Evolutionary conservation across 1,140 invertebrate species (phyloP).

Genomic region (Hormaphis cornu): DNA sequence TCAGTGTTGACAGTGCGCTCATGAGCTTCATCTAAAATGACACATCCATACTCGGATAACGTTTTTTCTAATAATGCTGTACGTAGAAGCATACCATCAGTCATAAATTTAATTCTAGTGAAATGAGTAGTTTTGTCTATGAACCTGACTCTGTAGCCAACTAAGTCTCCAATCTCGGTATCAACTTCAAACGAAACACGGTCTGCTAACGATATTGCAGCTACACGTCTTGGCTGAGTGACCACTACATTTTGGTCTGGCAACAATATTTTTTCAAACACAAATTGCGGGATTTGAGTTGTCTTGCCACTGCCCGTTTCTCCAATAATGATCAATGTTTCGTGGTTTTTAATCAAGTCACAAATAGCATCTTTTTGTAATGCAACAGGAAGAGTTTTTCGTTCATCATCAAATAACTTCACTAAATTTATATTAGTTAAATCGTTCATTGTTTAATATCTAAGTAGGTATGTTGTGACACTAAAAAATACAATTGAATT

Average conservation of each 20-base stretch:
- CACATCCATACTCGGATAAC: constrained; percentile 65
- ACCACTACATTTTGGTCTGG: constrained; percentile 58
- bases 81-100: constrained; percentile 88
- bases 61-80: constrained; percentile 70
- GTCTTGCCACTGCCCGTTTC: constrained; percentile 87
- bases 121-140: constrained; percentile 66
- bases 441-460: constrained; percentile 9
- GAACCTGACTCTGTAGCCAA: constrained; percentile 89
- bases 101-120: constrained; percentile 82
- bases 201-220: constrained; percentile 79
- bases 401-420: constrained; percentile 24
- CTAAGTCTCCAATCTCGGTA: constrained; percentile 55
- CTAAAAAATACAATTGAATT: background rate
- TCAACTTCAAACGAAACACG: constrained; percentile 73
- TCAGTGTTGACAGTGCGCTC: constrained; percentile 94
- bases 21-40: constrained; percentile 95
- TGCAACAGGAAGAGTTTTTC: constrained; percentile 5
- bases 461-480: too few relatives aligned
- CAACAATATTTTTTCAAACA: constrained; percentile 52
- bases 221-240: constrained; percentile 81
- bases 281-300: constrained; percentile 78
- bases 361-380: constrained; percentile 34
- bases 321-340: constrained; percentile 68
- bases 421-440: constrained; percentile 24
- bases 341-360: constrained; percentile 50